Evolutionary conservation across 53 echinoderm and acorn worm genomes (phyloP), one percentile per base, ranked within the genome.

Genomic region (Paelopatides confundens): DNA sequence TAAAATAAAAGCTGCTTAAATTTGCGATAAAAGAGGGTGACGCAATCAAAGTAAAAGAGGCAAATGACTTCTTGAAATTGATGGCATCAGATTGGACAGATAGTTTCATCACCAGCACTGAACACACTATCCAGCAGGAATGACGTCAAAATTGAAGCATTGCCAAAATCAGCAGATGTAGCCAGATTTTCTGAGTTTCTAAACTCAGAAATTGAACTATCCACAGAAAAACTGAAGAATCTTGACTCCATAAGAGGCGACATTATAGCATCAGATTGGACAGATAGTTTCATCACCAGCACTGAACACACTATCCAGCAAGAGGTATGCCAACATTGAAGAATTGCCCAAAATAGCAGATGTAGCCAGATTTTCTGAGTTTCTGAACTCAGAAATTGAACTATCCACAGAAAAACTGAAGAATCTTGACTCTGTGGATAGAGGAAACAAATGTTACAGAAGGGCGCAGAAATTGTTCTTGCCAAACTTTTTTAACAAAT

Each of bases 271-370:
- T n/a, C n/a, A n/a, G n/a, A n/a, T n/a, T n/a, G n/a, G n/a, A n/a
- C n/a, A n/a, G n/a, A n/a, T n/a, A n/a, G 53, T 86, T 11, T 86
- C 74, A 9, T 51, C 71, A 14, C 71, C 86, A 50, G 71, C 86
- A 23, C 76, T 71, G 11, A 68, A 71, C 35, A 86, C 86, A 3
- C 53, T 54, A 15, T 12, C 32, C 31, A 31, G 62, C 31, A 4
- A 62, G 5, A 62, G 26, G 11, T 82, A 58, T 37, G 32, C 34
- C 2, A 63, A 82, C 9, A 37, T 24, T 5, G 62, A 82, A 21
- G 62, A 82, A 18, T 35, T 82, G 21, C 82, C 82, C 8, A 43
- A 43, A 62, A 6, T 15, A 18, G 17, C 82, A 62, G 33, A 17
- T 14, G 64, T 32, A 9, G 34, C 34, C 1, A 66, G 6, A 27